Base-by-base conservation (phyloP, 2,888 invertebrate species). In the Phymatocera aterrima region DNA sequence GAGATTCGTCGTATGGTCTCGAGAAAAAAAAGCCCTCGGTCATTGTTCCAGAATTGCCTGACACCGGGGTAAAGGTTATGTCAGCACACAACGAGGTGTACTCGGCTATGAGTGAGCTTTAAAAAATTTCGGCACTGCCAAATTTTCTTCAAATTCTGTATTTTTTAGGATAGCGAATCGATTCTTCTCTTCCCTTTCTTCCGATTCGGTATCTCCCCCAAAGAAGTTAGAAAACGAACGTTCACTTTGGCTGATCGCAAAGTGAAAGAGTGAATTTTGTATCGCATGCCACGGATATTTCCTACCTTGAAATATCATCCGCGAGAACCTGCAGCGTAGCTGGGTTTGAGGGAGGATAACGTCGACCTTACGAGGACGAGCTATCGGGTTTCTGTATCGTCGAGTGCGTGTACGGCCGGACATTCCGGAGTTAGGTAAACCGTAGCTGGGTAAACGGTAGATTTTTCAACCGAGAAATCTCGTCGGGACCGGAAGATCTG, bases 401-500 rank as follows among this genome's bases (percentile, higher is more conserved):
- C 21, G 57, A 57, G 57, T 57, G 12, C 28, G 57, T n/a, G 15
- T 21, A 57, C 12, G 57, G 57, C 28, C 64, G 64, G 64, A 64
- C 64, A 64, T 64, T 64, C 64, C 64, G 37, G 37, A 37, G 64
- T 34, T 64, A 64, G 18, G 64, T 57, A 28, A 43, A 3, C 21
- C 24, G 43, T 24, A 6, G 43, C 5, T 57, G 31, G 15, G 28
- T 28, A 28, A 21, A 60, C 48, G 65, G 37, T 37, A 15, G 43
- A 43, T 68, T 43, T 68, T 68, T 43, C 21, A 8, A 48, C 18
- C 31, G 12, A 72, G 72, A 48, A 72, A 72, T 72, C 51, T 72
- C 51, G 18, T 31, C 72, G 68, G 43, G 24, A 72, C 72, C 31
- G 51, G 31, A 72, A 72, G 72, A 72, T 72, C 72, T 72, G 43